Percentiles rank a stretch among this genome's conserved stretches.
phyloP scores from a whole-genome alignment of 1,140 invertebrate genomes.

The Melitaea cinxia region DNA sequence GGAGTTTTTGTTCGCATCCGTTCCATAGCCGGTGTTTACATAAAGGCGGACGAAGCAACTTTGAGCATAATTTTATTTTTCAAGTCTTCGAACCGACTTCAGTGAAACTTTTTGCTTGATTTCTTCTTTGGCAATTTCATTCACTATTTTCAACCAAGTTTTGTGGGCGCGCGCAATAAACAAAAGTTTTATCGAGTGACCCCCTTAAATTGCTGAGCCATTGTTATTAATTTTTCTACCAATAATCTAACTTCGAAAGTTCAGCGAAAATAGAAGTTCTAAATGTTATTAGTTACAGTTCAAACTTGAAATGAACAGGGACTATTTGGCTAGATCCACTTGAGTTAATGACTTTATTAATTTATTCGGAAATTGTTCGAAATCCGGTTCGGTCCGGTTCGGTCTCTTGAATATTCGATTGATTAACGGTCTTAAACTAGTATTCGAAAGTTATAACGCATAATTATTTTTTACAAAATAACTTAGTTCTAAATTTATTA shows the following conservation, averaged over 20 bases:
- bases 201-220: conserved; percentile 15
- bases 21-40: conserved; percentile 33
- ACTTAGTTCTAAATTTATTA: too few species aligned
- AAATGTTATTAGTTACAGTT: background rate
- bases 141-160: conserved; percentile 41
- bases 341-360: background rate
- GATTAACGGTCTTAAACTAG: too few species aligned
- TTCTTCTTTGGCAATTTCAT: conserved; percentile 41
- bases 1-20: conserved; percentile 32
- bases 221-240: conserved; percentile 28
- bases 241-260: background rate
- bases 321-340: conserved; percentile 3
- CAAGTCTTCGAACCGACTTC: conserved; percentile 36
- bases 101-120: conserved; percentile 39
- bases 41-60: conserved; percentile 40
- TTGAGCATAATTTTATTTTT: conserved; percentile 51
- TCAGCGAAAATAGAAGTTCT: background rate
- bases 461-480: too few species aligned
- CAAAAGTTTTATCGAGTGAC: conserved; percentile 27
- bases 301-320: background rate
- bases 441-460: too few species aligned
- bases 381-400: too few species aligned
- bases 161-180: conserved; percentile 36
- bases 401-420: too few species aligned
- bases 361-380: background rate